Base-by-base conservation (phyloP, 1,140 invertebrate species). In the Capitella teleta region DNA sequence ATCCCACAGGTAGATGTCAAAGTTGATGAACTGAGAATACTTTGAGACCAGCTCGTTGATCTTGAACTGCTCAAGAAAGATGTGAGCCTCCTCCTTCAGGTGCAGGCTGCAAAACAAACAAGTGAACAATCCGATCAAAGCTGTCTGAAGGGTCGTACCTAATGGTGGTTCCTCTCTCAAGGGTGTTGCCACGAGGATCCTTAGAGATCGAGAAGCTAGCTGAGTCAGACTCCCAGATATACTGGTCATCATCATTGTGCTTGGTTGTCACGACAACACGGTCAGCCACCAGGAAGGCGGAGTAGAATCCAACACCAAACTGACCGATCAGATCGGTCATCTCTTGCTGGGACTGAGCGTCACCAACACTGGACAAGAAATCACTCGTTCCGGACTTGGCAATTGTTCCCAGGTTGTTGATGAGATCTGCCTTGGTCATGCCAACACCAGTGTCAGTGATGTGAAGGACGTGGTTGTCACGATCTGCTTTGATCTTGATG, bases 11-110 rank as follows among this genome's bases (percentile, higher is more conserved):
- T 89, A 89, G 62, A 99, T 98, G 18, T 89, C 87, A 78, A 98
- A 99, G 72, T 98, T 98, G 61, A 99, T 99, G 72, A 99, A 99
- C 75, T 99, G 95, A 1, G 90, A 96, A 72, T 99, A 99, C 73
- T 98, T 98, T 68, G 87, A 88, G 24, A 99, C 84, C 4, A 99
- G 74, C 54, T 84, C 82, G 57, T 83, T 84, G 16, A 99, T 78
- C 2, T 90, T 94, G 58, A 91, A 84, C 47, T 86, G 78, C 71
- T 98, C 91, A 52, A 98, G 70, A 75, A 88, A 98, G 72, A 98
- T 94, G 57, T 83, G 77, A 8, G 94, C 93, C 75, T 99, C 95
- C 58, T 97, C 89, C 73, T 99, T 99, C 63, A 99, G 68, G 60
- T 94, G 81, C 47, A 99, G 73, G 60, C 82, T 86, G 56, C 56